phyloP scores from a whole-genome alignment of 2,113 vertebrate genomes.

The Genyomyrus donnyi region DNA sequence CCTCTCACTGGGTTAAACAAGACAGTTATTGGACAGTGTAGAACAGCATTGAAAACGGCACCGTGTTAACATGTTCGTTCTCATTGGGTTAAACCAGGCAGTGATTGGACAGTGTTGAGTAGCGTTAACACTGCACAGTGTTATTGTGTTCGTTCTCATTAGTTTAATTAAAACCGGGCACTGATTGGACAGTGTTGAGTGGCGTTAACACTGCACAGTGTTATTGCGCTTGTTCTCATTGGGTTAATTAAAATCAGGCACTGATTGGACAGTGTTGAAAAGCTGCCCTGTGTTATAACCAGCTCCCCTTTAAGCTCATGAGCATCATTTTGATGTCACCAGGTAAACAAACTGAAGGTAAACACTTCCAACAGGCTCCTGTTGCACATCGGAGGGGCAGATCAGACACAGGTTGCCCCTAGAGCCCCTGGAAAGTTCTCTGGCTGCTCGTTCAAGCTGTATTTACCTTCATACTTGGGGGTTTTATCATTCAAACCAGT shows the following conservation, averaged over 20 bases:
- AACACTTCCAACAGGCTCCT: neutral
- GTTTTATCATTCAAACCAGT: neutral
- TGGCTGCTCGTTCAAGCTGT: neutral
- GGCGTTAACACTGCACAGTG: neutral
- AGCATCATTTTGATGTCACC: neutral
- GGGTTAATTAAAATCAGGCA: neutral
- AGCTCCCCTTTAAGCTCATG: neutral
- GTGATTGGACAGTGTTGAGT: neutral
- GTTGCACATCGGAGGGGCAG: neutral
- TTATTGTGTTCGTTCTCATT: neutral
- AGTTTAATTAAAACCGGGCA: neutral
- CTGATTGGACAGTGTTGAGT: neutral
- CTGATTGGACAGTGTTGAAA: neutral
- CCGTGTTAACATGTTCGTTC: neutral
- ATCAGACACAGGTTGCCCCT: neutral
- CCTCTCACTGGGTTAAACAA: neutral
- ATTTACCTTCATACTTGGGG: neutral
- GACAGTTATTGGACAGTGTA: neutral
- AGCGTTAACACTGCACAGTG: neutral
- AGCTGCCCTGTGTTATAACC: neutral
- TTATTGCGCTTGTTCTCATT: neutral
- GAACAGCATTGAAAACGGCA: neutral
- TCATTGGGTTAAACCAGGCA: neutral
- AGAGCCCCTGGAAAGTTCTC: neutral
- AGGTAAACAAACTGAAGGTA: neutral